Conservation (phyloP, 2,113 vertebrate genomes). For the Pogonocichla stellata region DNA sequence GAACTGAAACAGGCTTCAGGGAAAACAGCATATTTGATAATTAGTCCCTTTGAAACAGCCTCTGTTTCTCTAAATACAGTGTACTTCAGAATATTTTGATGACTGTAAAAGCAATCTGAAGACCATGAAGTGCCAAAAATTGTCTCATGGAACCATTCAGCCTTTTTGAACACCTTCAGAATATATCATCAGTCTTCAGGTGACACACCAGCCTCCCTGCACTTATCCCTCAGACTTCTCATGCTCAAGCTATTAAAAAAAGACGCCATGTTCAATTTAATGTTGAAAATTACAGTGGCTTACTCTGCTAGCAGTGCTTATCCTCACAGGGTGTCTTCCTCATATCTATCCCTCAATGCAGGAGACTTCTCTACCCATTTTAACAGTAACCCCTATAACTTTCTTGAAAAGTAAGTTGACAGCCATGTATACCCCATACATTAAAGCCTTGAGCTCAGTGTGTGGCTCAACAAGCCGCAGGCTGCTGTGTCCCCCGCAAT, state of each 20-base stretch:
- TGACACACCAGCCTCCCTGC: not conserved
- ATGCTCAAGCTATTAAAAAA: not conserved
- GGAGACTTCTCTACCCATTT: not conserved
- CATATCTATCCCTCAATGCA: not conserved
- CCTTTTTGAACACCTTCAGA: not conserved
- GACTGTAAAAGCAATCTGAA: not conserved
- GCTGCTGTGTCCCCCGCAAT: fast-evolving
- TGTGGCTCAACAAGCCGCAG: not conserved
- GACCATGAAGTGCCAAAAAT: not conserved
- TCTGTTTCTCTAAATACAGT: not conserved
- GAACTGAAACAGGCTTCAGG: constrained; percentile 23
- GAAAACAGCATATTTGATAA: constrained; percentile 53
- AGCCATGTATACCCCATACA: not conserved
- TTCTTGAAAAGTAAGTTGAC: not conserved
- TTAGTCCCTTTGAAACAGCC: constrained; percentile 63
- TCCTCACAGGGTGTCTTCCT: not conserved
- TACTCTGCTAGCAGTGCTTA: not conserved
- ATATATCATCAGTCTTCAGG: not conserved
- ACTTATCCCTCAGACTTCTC: not conserved
- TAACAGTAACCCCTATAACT: not conserved
- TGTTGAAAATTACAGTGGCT: not conserved
- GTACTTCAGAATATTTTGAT: constrained; percentile 33
- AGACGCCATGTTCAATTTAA: not conserved
- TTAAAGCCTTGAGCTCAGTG: not conserved
- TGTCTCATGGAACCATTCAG: not conserved